Base-by-base conservation (phyloP, 2,113 vertebrate species). In the Meriones unguiculatus region DNA sequence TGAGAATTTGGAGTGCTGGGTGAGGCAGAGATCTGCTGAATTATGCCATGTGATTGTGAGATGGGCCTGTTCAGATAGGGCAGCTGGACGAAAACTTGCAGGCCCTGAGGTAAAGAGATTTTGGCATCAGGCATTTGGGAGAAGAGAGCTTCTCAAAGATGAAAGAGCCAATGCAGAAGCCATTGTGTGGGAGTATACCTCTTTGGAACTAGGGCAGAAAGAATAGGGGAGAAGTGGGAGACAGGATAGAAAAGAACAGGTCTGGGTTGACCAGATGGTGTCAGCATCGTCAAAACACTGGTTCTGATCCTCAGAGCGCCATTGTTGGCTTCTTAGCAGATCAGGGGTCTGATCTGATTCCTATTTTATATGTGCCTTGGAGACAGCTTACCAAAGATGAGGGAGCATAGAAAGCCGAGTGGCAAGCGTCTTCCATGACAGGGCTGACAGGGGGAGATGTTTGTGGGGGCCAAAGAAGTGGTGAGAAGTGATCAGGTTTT, bases 241-340 rank as follows among this genome's bases (percentile, higher is more conserved):
- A 20, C 11, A 64, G 7, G 13, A 41, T 14, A 72, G 75, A 73
- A 59, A n/a, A 52, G 64, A 22, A 30, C 22, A 25, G 75, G 7
- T 2, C 1, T 38, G n/a, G n/a, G 64, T 46, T n/a, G n/a, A 38
- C n/a, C 62, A 76, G 46, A 38, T 52, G 32, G 15, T 15, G 20
- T 80, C 35, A 52, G 11, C 28, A n/a, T 57, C 1, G 0, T 41
- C 15, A 67, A 57, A 52, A 78, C 25, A 65, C 30, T 57, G 73
- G 17, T 54, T 78, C 80, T 72, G 96, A 80, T 81, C 89, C 65
- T 95, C 46, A 24, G 54, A 41, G 67, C 64, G 4, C 30, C 38
- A 13, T 62, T 85, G 69, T 80, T 67, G 38, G 80, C 17, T 24
- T 88, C 22, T 95, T 17, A 90, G 75, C 65, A 80, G 92, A 93